Evolutionary conservation across 2,888 invertebrate genomes (phyloP), one percentile per base, ranked within the genome.

Genomic region (Schizotus pectinicornis): DNA sequence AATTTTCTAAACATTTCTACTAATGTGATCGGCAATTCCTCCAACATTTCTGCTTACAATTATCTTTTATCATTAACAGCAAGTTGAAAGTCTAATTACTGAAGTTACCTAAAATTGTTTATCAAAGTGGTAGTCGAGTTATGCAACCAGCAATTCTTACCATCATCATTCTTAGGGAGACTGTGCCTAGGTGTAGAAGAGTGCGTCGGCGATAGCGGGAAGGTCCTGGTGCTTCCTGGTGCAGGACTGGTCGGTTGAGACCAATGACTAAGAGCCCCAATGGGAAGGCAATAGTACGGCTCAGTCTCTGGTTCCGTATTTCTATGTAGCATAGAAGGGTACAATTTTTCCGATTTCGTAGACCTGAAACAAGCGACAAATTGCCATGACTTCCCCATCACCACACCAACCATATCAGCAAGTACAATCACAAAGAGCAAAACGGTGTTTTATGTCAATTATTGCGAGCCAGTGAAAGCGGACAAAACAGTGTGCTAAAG

Each of bases 311-410:
- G 91, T 71, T 92, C 87, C 68, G 89, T 87, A 73, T 89, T 91
- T 62, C 91, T 83, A 70, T 89, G 92, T 72, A 94, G 81, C 94
- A 94, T 94, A 61, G 94, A 94, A 33, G 94, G 94, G 79, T 95
- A 95, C 77, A 95, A 84, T 81, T 95, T 95, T 80, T 96, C 95
- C 7, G 95, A 96, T 81, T 95, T 95, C 11, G 95, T 95, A 37
- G 96, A 96, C 81, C 94, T 94, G 86, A 42, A 78, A 78, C 67
- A 71, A 68, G 49, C 46, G 56, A 32, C 49, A 47, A 61, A 47
- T 14, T 33, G n/a, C 7, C 11, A 11, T 11, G 37, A 34, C 33
- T 12, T 34, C 8, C 8, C 3, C n/a, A n/a, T n/a, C n/a, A n/a
- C n/a, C n/a, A n/a, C n/a, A 8, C n/a, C 11, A 8, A 11, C 34